Conservation (phyloP, 2,888 invertebrate species). For the Euplexia lucipara region DNA sequence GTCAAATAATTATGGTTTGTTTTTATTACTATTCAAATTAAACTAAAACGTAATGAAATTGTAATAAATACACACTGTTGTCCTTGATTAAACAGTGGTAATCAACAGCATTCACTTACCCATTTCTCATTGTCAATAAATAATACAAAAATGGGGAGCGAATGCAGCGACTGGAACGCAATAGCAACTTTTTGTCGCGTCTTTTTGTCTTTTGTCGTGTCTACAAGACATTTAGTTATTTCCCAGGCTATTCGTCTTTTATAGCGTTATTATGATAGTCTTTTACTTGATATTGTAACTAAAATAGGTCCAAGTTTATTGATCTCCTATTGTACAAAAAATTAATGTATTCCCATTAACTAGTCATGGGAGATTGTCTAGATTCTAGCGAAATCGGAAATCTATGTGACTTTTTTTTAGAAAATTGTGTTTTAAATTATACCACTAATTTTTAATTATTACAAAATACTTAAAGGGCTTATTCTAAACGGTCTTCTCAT, state of each 20-base stretch:
- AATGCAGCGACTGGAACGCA: conserved; percentile 47
- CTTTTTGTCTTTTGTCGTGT: conserved; percentile 37
- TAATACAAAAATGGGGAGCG: conserved; percentile 27
- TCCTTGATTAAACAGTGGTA: conserved; percentile 22
- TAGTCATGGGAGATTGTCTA: neutral
- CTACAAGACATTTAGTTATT: conserved; percentile 23
- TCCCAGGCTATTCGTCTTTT: conserved; percentile 48
- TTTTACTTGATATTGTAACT: conserved; percentile 42
- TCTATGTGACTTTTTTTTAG: neutral
- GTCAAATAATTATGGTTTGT: neutral
- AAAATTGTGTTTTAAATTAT: too few species aligned
- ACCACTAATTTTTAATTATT: too few species aligned
- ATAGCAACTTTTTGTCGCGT: conserved; percentile 33
- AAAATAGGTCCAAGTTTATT: conserved; percentile 16
- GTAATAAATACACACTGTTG: neutral
- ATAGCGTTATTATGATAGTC: conserved; percentile 11
- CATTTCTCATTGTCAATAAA: conserved; percentile 43
- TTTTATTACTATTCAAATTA: neutral
- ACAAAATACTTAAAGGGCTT: too few species aligned
- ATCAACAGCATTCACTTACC: conserved; percentile 23
- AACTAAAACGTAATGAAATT: neutral
- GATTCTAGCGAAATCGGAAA: neutral
- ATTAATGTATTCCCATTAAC: neutral
- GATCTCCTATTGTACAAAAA: neutral
- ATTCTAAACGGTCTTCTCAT: too few species aligned